A percentile compares a stretch with the other conserved stretches of the same genome.
These are phyloP conservation scores for Acropora tenuis DNA, from an alignment of 64 coral and sea anemone species.

Conservation along the genomic window DNA sequence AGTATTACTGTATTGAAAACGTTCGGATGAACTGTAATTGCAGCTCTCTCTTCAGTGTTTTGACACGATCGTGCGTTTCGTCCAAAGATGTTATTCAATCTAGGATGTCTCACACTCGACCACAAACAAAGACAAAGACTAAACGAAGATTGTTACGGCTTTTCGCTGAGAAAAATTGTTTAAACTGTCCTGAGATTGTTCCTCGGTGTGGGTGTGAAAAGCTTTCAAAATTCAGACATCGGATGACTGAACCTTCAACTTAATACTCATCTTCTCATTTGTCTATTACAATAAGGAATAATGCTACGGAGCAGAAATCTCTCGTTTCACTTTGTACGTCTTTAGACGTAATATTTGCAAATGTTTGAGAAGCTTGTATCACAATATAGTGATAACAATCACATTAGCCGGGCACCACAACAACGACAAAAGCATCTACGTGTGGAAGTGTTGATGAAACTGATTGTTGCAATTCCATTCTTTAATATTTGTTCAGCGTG, in stretches of 20 bases:
- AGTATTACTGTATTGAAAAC: neutral
- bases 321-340: neutral
- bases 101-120: neutral
- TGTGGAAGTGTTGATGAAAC: neutral
- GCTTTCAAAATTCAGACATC: neutral
- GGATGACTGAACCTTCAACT: neutral
- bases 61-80: neutral
- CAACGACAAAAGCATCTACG: slow-evolving; percentile 21
- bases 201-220: too few relatives aligned
- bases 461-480: neutral
- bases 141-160: neutral
- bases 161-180: neutral
- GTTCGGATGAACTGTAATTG: too few relatives aligned
- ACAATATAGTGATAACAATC: slow-evolving; percentile 29
- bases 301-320: neutral
- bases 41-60: too few relatives aligned
- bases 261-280: neutral
- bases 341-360: slow-evolving; percentile 17
- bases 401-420: slow-evolving; percentile 17
- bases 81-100: neutral
- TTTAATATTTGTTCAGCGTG: neutral
- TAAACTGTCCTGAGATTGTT: too few relatives aligned
- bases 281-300: neutral
- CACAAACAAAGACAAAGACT: neutral
- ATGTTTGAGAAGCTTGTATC: slow-evolving; percentile 5